Conservation (phyloP, 2,113 vertebrate species). For the Oncorhynchus tshawytscha region DNA sequence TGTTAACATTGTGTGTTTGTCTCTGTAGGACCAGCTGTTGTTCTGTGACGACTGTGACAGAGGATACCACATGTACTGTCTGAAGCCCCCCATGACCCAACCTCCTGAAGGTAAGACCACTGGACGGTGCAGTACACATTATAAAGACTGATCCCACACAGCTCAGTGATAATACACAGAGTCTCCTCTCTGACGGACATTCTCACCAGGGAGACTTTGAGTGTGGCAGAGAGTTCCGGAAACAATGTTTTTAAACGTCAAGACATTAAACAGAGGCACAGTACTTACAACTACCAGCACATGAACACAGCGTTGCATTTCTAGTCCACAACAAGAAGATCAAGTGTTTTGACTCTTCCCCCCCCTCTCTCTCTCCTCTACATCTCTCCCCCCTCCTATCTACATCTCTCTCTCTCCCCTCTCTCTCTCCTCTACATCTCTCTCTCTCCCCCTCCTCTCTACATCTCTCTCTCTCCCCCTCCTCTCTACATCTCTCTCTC, state of each 20-base stretch:
- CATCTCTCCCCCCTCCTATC: too few relatives aligned
- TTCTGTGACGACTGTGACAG: slow-evolving; percentile 99
- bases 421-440: too few relatives aligned
- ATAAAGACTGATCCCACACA: not conserved
- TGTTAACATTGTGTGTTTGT: not conserved
- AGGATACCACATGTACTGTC: slow-evolving; percentile 99
- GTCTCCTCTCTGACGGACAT: too few relatives aligned
- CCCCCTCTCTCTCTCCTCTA: not conserved
- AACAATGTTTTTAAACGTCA: not conserved
- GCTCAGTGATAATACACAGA: slow-evolving; percentile 1
- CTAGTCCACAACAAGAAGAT: not conserved
- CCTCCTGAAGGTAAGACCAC: slow-evolving; percentile 89
- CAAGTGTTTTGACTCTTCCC: not conserved
- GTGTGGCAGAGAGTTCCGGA: not conserved
- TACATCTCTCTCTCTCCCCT: too few relatives aligned
- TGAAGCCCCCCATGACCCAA: slow-evolving; percentile 93
- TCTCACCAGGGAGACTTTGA: too few relatives aligned
- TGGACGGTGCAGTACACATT: not conserved
- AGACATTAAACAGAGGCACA: not conserved
- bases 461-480: not conserved
- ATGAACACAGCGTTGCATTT: not conserved
- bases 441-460: not conserved
- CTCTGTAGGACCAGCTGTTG: slow-evolving; percentile 88
- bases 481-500: not conserved
- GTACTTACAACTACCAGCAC: not conserved